Base-by-base conservation (phyloP, 2,797 vertebrate genomes). In the Tauraco hartlaubi region DNA sequence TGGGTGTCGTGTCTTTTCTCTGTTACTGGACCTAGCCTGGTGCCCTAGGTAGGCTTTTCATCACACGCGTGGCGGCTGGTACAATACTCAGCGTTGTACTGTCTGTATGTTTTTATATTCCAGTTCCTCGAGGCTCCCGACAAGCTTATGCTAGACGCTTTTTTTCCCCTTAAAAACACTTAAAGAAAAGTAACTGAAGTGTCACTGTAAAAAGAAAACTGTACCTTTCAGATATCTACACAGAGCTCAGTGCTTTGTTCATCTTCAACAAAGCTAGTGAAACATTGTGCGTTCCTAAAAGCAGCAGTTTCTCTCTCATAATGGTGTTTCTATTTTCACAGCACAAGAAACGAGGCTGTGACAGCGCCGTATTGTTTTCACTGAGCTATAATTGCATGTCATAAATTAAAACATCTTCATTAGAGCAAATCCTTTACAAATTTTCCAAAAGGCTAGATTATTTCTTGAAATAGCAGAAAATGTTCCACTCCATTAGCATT, bases 371-470 rank as follows among this genome's bases (percentile, higher is more conserved):
- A 93, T 92, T 92, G 85, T 96, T 95, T 97, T 95, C 92, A 91
- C 91, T 67, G 83, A 96, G 54, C 75, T 55, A 48, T 96, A 94
- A 96, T 91, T 96, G 80, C 78, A 79, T 74, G 67, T 88, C 96
- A 90, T 93, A 97, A 97, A 96, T 93, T 95, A 94, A 96, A 94
- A 84, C 90, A 97, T 76, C 88, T 95, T 95, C 72, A 83, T 96
- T 85, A 93, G 76, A 94, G 83, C 72, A 94, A 96, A 92, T 29
- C 44, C 55, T 83, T 91, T 82, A 83, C 80, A 91, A 85, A 83
- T 96, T 96, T 92, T 92, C 94, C 82, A 88, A 95, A 94, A 93
- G 67, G 83, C 91, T 77, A 91, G 79, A 92, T 95, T 80, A 87
- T 96, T 96, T 97, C 91, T 92, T 89, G 77, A 95, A 97, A 97